Conservation (phyloP, 2,888 invertebrate genomes). For the Trachelus troglodyta region DNA sequence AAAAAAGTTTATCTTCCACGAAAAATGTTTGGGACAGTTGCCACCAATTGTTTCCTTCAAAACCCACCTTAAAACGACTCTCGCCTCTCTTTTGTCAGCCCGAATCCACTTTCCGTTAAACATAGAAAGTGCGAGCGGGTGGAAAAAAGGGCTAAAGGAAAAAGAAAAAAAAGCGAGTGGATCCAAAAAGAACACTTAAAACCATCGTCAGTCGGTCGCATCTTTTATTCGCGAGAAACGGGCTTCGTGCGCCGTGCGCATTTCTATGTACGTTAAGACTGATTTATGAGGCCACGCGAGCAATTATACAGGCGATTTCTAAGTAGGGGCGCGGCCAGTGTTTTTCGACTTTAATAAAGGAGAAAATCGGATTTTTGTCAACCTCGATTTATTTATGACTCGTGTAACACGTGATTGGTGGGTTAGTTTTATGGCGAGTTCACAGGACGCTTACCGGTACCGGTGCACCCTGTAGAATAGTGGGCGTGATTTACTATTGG, state of each 20-base stretch:
- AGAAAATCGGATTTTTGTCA: neutral
- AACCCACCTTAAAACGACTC: neutral
- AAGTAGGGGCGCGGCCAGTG: neutral
- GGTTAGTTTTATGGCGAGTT: neutral
- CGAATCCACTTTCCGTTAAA: neutral
- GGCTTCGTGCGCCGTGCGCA: neutral
- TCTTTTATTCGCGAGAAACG: neutral
- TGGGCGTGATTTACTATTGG: neutral
- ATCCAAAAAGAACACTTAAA: neutral
- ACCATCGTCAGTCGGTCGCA: neutral
- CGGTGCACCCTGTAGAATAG: neutral
- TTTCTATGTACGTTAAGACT: neutral
- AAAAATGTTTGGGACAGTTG: no score
- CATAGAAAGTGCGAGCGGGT: neutral
- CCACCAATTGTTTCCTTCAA: rapidly evolving
- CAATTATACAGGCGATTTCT: neutral
- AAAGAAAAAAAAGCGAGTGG: neutral
- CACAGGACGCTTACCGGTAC: neutral
- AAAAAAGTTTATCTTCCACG: no score
- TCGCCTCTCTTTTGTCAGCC: neutral
- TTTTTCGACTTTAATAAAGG: neutral
- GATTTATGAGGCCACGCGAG: neutral
- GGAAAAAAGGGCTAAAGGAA: neutral
- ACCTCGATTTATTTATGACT: neutral
- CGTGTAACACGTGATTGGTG: neutral